phyloP scores from a whole-genome alignment of 2,888 invertebrate genomes.

The Plebejus melissa region DNA sequence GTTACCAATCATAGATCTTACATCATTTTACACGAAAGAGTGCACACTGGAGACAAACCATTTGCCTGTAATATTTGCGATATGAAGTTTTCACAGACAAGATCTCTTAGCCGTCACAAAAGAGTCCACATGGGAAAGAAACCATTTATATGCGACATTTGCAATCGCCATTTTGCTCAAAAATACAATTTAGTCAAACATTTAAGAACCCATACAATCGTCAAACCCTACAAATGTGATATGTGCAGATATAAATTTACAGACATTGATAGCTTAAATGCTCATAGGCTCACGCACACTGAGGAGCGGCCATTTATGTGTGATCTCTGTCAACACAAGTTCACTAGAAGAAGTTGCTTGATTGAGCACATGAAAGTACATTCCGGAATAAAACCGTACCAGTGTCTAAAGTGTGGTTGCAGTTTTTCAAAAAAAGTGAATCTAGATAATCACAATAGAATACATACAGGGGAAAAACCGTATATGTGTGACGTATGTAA shows the following conservation, averaged over 20 bases:
- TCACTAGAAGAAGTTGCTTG: constrained; percentile 19
- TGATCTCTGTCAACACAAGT: constrained; percentile 21
- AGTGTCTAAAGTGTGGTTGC: constrained; percentile 17
- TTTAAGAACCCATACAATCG: constrained; percentile 16
- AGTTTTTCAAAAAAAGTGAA: constrained; percentile 19
- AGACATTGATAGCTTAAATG: constrained; percentile 8
- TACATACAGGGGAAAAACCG: constrained; percentile 16
- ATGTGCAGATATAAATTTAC: constrained; percentile 25
- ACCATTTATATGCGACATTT: constrained; percentile 4
- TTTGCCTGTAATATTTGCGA: constrained; percentile 15
- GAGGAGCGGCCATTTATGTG: constrained; percentile 13
- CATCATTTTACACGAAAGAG: constrained; percentile 20
- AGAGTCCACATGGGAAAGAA: constrained; percentile 9
- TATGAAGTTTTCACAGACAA: constrained; percentile 13
- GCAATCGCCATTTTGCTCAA: constrained; percentile 19
- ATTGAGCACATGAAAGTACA: constrained; percentile 19
- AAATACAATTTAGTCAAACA: constrained; percentile 26
- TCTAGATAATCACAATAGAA: constrained; percentile 13
- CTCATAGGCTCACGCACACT: constrained; percentile 11
- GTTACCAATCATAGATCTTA: constrained; percentile 17
- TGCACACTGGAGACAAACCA: constrained; percentile 18
- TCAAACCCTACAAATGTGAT: constrained; percentile 23
- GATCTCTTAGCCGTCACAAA: constrained; percentile 23
- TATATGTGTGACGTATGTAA: constrained; percentile 16
- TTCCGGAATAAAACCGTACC: constrained; percentile 17